Conservation (phyloP, 2,113 vertebrate genomes). For the Lasiurus borealis region DNA sequence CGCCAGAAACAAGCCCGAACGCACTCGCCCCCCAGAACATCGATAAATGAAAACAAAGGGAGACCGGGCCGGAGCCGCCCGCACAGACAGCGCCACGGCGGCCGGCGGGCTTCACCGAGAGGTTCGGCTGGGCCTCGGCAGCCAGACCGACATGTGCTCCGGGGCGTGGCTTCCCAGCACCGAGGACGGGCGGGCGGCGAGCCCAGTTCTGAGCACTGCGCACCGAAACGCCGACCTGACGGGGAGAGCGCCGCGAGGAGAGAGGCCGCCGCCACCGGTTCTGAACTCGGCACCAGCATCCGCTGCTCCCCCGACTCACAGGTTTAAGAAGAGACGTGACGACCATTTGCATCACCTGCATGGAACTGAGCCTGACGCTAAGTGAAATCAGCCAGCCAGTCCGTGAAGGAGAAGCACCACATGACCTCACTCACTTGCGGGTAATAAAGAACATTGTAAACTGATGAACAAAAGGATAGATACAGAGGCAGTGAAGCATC, state of each 20-base stretch:
- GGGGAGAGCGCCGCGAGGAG: not conserved
- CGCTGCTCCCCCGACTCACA: too few species aligned
- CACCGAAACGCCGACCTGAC: not conserved
- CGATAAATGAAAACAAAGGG: not conserved
- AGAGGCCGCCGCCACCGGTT: not conserved
- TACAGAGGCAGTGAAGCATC: too few species aligned
- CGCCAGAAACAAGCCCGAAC: not conserved
- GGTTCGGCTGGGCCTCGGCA: not conserved
- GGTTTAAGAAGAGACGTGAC: not conserved
- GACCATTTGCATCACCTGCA: too few species aligned
- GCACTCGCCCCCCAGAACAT: not conserved
- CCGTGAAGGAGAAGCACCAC: too few species aligned
- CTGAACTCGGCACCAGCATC: not conserved
- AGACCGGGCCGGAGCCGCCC: not conserved
- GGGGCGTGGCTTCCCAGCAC: not conserved
- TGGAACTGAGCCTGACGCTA: too few species aligned
- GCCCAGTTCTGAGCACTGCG: not conserved
- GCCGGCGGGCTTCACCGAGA: not conserved
- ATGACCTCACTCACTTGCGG: too few species aligned
- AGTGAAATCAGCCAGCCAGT: too few species aligned
- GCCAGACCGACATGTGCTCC: too few species aligned
- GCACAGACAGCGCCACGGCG: not conserved
- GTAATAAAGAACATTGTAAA: too few species aligned
- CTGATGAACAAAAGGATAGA: too few species aligned
- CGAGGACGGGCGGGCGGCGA: too few species aligned